Percentiles rank a stretch among this genome's conserved stretches.
Conservation (phyloP, 2,888 invertebrate species). For the Sminthurinus aureus region DNA sequence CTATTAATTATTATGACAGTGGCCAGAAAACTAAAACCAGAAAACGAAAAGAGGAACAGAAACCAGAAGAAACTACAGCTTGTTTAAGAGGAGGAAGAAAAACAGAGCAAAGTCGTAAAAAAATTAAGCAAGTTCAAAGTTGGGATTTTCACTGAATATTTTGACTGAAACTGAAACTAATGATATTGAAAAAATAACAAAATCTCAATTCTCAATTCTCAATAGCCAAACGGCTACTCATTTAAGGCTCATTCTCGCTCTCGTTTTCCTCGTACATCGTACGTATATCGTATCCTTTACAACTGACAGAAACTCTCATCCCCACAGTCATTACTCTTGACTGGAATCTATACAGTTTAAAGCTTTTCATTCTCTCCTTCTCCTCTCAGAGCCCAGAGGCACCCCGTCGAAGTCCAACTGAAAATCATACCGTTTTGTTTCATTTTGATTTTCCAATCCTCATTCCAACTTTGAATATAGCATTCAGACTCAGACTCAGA, state of each 20-base stretch:
- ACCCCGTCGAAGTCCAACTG: conserved; percentile 43
- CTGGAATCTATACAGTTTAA: conserved; percentile 42
- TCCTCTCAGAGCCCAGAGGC: conserved; percentile 37
- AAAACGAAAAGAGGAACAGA: neutral
- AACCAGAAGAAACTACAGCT: neutral
- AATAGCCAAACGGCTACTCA: neutral
- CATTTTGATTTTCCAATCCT: conserved; percentile 8
- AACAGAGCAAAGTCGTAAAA: conserved; percentile 18
- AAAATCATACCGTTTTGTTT: too few species aligned
- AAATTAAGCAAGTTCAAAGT: conserved; percentile 16
- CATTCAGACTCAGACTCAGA: neutral
- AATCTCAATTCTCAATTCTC: conserved; percentile 11
- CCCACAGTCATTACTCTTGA: conserved; percentile 54
- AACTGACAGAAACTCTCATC: conserved; percentile 58
- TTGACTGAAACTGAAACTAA: conserved; percentile 38
- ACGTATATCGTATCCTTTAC: conserved; percentile 26
- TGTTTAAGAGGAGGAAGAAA: neutral
- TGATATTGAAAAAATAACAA: conserved; percentile 15
- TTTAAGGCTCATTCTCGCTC: too few species aligned
- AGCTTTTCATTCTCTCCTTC: conserved; percentile 12
- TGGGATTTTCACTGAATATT: conserved; percentile 18
- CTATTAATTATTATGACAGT: neutral
- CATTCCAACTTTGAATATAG: neutral
- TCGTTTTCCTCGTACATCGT: too few species aligned
- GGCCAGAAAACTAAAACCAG: neutral